Evolutionary conservation across 2,888 invertebrate genomes (phyloP).

Genomic region (Deilephila porcellus): DNA sequence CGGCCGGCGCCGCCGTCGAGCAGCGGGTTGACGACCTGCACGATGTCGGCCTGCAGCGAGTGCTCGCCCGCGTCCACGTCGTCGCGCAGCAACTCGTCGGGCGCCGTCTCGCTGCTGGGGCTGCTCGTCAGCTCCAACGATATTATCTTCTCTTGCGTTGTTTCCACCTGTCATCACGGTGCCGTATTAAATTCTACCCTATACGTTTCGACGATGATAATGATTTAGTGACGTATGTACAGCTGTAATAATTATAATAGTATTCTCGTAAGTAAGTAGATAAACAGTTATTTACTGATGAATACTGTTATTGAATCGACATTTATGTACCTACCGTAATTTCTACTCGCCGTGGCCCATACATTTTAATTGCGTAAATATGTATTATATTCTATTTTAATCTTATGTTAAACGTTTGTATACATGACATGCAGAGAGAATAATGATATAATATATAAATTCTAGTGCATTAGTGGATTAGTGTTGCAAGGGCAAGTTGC

Average conservation of each 20-base stretch:
- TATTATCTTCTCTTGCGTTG: conserved; percentile 95
- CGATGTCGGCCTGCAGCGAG: conserved; percentile 83
- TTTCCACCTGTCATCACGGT: conserved; percentile 88
- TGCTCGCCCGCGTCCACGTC: conserved; percentile 74
- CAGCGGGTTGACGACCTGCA: conserved; percentile 82
- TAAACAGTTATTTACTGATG: background rate
- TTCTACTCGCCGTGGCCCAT: background rate
- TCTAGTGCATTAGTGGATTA: conserved; percentile 55
- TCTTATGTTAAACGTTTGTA: background rate
- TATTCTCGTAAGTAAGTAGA: background rate
- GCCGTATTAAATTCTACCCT: background rate
- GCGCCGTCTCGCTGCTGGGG: conserved; percentile 85
- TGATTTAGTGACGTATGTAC: conserved; percentile 13
- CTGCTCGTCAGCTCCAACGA: conserved; percentile 92
- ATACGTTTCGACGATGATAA: background rate
- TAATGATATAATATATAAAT: conserved; percentile 11
- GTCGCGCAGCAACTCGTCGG: conserved; percentile 65
- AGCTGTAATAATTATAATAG: background rate
- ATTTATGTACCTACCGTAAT: background rate
- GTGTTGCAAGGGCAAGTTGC: conserved; percentile 47
- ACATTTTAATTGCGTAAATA: background rate
- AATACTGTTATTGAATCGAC: background rate
- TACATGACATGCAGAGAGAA: background rate
- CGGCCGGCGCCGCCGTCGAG: conserved; percentile 77
- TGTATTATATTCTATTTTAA: conserved; percentile 7